Base-by-base conservation (phyloP, 2,113 vertebrate genomes). In the Oreochromis tanganicae region DNA sequence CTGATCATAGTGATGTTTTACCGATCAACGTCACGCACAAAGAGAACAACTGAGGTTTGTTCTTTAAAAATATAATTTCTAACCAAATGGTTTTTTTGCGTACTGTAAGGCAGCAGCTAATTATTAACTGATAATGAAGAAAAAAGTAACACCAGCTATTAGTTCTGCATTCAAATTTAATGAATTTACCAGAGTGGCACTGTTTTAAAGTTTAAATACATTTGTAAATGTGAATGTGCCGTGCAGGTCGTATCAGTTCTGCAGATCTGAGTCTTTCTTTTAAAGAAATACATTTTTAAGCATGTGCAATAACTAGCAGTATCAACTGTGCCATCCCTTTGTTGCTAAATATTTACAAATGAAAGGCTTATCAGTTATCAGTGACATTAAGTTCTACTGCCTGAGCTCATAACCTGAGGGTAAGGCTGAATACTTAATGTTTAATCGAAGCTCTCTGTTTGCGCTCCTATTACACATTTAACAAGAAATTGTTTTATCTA, bases 401-500 rank as follows among this genome's bases (percentile, higher is more conserved):
- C 41, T 75, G 16, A 29, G 41, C 29, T 48, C 1, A 1, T 16
- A 48, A 75, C 41, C 9, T 19, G 24, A 75, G 41, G 68, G 5
- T 0, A 7, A 75, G 71, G 71, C 14, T 19, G 41, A 24, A 75
- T 75, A 17, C 3, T 19, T 75, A 19, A 27, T 48, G 9, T 75
- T 48, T 75, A 75, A 4, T 11, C 4, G 1, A 46, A 10, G 24
- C 71, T 48, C 14, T 48, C 24, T 75, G 16, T 50, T 48, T 75
- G 71, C 9, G 4, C 14, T 73, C 38, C 21, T 2, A 5, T 43
- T 41, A 71, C 66, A 43, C 36, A 46, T 43, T 43, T 71, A 27
- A 10, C 21, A 24, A 71, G 0, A 68, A 0, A 0, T 7, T 1
- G 9, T n/a, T 32, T 1, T 0, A 29, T 48, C 24, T 29, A 29